Evolutionary conservation across 1,140 invertebrate genomes (phyloP).

Genomic region (Eueides isabella): DNA sequence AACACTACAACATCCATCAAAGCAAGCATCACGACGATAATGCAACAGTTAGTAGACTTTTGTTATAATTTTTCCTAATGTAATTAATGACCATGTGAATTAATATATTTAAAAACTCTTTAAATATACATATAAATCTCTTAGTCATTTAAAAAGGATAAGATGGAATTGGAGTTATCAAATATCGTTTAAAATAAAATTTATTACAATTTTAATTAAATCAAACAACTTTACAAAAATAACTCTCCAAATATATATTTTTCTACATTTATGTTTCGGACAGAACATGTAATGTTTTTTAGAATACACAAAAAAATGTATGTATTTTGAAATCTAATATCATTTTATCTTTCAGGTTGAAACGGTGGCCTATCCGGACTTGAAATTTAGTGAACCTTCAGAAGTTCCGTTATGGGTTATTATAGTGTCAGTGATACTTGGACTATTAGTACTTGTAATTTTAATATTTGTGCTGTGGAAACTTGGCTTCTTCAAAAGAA

Average conservation of each 20-base stretch:
- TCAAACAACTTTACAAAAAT: not conserved
- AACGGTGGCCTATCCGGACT: slow-evolving; percentile 91
- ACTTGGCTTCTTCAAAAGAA: slow-evolving; percentile 94
- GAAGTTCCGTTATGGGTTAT: slow-evolving; percentile 92
- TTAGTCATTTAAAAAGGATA: not conserved
- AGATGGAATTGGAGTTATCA: too few relatives aligned
- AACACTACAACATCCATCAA: slow-evolving; percentile 88
- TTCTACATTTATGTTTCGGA: too few relatives aligned
- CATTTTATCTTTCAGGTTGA: slow-evolving; percentile 84
- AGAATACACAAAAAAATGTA: not conserved
- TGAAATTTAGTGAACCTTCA: slow-evolving; percentile 86
- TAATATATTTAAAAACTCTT: too few relatives aligned
- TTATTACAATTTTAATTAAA: not conserved
- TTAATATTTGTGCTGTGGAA: slow-evolving; percentile 91
- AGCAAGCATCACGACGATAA: slow-evolving; percentile 85
- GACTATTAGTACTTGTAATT: slow-evolving; percentile 89
- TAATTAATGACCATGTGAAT: too few relatives aligned
- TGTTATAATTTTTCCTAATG: not conserved
- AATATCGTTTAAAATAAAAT: too few relatives aligned
- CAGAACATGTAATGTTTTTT: too few relatives aligned
- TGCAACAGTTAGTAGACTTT: slow-evolving; percentile 79
- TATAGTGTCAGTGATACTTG: slow-evolving; percentile 89
- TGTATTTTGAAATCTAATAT: not conserved
- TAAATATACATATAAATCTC: too few relatives aligned
- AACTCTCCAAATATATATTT: too few relatives aligned